phyloP scores from a whole-genome alignment of 2,113 vertebrate genomes.

The Muscicapa adusta region DNA sequence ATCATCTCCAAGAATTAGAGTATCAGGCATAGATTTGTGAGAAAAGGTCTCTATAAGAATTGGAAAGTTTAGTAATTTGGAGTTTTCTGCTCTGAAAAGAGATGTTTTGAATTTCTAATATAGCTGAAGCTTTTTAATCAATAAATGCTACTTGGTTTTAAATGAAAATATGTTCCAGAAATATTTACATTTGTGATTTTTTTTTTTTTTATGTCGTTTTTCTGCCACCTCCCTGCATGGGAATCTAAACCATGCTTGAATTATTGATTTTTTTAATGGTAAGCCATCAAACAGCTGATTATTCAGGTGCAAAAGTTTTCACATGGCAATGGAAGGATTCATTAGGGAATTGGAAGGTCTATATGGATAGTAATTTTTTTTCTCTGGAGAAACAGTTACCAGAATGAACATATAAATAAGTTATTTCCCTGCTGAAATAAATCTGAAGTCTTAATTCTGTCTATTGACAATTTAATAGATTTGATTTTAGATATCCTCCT shows the following conservation, averaged over 20 bases:
- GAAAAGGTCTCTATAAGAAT: background rate
- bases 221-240: background rate
- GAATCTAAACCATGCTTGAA: slow-evolving; percentile 29
- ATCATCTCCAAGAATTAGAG: background rate
- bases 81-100: background rate
- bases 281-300: slow-evolving; percentile 32
- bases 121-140: background rate
- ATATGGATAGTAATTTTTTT: background rate
- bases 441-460: background rate
- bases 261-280: slow-evolving; percentile 43
- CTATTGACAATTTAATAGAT: background rate
- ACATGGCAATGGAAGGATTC: background rate
- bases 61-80: background rate
- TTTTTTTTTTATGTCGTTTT: background rate
- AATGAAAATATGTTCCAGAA: background rate
- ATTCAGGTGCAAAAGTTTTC: slow-evolving; percentile 53
- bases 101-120: background rate
- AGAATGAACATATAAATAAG: background rate
- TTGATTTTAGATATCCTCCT: background rate
- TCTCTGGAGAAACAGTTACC: background rate
- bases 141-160: background rate
- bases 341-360: slow-evolving; percentile 42
- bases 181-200: background rate
- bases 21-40: background rate
- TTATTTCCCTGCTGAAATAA: background rate